phyloP scores from a whole-genome alignment of 2,797 vertebrate genomes.

The Streptopelia turtur region DNA sequence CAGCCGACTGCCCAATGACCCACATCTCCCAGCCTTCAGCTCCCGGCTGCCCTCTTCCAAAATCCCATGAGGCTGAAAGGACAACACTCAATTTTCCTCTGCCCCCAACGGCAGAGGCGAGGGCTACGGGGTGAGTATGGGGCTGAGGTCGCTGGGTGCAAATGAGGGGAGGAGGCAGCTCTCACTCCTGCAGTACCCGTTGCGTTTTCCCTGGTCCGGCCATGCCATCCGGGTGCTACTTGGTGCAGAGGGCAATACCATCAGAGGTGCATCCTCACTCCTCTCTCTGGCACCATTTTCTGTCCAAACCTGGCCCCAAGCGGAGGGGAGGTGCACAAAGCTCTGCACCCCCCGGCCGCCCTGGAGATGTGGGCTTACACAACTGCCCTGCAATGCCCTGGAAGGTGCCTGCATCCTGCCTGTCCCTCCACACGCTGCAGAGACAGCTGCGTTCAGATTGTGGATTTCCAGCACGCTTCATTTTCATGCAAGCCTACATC shows the following conservation, averaged over 20 bases:
- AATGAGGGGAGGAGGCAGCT: neutral
- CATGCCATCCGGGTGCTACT: neutral
- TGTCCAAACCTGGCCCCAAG: neutral
- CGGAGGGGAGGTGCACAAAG: neutral
- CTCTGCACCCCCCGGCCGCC: fast-evolving
- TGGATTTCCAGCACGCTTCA: neutral
- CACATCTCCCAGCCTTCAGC: neutral
- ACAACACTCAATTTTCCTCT: constrained; percentile 40
- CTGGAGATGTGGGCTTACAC: neutral
- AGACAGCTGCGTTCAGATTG: neutral
- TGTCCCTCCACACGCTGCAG: neutral
- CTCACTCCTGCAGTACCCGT: neutral
- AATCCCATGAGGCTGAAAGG: constrained; percentile 36
- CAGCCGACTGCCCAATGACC: neutral
- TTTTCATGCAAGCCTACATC: constrained; percentile 13
- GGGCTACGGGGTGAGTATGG: constrained; percentile 45
- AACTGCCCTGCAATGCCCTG: neutral
- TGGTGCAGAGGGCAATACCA: neutral
- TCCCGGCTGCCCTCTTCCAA: constrained; percentile 50
- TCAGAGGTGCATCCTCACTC: neutral
- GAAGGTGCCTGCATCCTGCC: neutral
- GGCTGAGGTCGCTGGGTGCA: fast-evolving
- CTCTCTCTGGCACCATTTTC: neutral
- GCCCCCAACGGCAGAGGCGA: neutral
- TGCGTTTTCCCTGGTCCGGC: neutral